These are phyloP conservation scores for Sparidentex hasta DNA, from an alignment of 2,797 vertebrate species.

Conservation along the genomic window DNA sequence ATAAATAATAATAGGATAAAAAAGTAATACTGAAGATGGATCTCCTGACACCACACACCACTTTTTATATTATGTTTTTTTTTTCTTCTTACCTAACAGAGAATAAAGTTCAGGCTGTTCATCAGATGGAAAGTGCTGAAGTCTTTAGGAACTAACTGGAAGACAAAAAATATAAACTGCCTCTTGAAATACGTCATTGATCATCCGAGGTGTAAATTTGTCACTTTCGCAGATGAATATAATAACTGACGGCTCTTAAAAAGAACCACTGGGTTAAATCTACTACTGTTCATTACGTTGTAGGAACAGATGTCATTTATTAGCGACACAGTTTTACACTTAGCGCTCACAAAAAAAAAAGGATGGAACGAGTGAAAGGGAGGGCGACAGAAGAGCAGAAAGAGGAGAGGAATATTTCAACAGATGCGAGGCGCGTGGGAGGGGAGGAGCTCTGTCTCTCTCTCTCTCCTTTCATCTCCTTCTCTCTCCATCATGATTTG, in stretches of 20 bases:
- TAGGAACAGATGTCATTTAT: neutral
- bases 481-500: constrained; percentile 12
- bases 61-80: neutral
- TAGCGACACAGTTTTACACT: neutral
- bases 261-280: neutral
- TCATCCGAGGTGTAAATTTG: neutral
- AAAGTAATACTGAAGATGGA: neutral
- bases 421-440: constrained; percentile 5
- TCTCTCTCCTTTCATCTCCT: neutral
- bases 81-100: neutral
- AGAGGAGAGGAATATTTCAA: neutral
- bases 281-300: neutral
- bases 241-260: neutral
- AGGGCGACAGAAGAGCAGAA: neutral
- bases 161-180: neutral
- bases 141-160: neutral
- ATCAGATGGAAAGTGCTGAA: neutral
- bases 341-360: neutral
- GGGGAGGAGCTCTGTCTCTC: neutral
- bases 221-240: neutral
- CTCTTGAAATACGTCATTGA: neutral
- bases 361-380: neutral
- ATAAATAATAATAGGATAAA: neutral
- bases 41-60: neutral
- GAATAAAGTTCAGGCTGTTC: neutral